These are phyloP conservation scores for Tretioscincus oriximinensis DNA, from an alignment of 2,113 vertebrate genomes.

Conservation along the genomic window DNA sequence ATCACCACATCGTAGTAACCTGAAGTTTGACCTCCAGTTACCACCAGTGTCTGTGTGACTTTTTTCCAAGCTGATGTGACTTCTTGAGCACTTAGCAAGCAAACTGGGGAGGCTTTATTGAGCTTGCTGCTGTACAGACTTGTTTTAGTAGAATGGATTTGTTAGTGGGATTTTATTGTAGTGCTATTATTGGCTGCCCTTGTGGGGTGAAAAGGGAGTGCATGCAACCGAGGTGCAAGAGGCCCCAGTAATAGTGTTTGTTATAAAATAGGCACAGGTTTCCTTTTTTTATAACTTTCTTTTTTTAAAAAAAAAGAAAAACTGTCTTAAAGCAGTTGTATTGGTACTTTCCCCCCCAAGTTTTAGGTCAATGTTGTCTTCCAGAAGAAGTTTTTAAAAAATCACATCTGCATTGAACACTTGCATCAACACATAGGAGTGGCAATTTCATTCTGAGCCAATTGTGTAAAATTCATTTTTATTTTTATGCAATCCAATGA, in stretches of 20 bases:
- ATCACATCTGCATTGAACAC: conserved; percentile 74
- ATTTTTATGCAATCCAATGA: conserved; percentile 83
- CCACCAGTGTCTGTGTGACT: conserved; percentile 23
- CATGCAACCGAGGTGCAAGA: conserved; percentile 59
- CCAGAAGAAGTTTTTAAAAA: conserved; percentile 74
- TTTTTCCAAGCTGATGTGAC: conserved; percentile 51
- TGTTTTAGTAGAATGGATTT: conserved; percentile 63
- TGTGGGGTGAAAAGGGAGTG: conserved; percentile 55
- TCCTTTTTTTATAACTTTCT: conserved; percentile 60
- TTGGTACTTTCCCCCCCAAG: conserved; percentile 75
- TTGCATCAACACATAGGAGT: conserved; percentile 66
- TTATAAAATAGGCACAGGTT: conserved; percentile 69
- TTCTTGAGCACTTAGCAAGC: conserved; percentile 67
- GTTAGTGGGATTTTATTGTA: conserved; percentile 57
- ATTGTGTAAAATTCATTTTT: conserved; percentile 77
- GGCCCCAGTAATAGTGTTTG: conserved; percentile 69
- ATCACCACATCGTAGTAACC: conserved; percentile 21
- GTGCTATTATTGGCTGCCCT: conserved; percentile 63
- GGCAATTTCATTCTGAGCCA: conserved; percentile 78
- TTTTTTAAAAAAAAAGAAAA: conserved; percentile 35
- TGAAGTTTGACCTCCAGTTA: conserved; percentile 37
- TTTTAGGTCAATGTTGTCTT: conserved; percentile 81
- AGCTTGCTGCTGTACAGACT: conserved; percentile 64
- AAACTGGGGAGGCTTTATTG: conserved; percentile 67
- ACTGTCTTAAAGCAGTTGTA: conserved; percentile 73